A percentile compares a stretch with the other conserved stretches of the same genome.
Conservation (phyloP, 1,140 invertebrate genomes). For the Pseudoatta argentina region DNA sequence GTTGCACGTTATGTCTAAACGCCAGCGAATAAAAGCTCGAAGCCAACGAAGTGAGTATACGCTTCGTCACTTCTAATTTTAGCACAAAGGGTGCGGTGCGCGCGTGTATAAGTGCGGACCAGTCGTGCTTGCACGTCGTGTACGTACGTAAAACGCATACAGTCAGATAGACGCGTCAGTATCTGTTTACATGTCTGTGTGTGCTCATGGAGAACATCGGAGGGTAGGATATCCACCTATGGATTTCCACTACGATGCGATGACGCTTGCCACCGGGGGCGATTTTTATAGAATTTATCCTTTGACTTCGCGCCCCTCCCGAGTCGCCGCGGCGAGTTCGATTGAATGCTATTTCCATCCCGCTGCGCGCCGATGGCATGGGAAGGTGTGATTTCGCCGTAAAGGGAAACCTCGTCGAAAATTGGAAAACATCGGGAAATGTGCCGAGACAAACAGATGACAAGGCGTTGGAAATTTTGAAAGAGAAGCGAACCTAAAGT, state of each 20-base stretch:
- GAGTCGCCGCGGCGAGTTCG: constrained; percentile 37
- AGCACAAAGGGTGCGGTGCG: constrained; percentile 81
- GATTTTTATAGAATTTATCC: constrained; percentile 64
- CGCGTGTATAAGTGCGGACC: constrained; percentile 37
- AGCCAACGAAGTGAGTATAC: constrained; percentile 80
- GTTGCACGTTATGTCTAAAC: constrained; percentile 75
- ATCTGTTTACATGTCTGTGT: constrained; percentile 6
- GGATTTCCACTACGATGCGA: constrained; percentile 64
- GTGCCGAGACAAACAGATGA: constrained; percentile 16
- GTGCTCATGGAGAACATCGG: constrained; percentile 50
- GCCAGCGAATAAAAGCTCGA: constrained; percentile 76
- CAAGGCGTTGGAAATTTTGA: constrained; percentile 24
- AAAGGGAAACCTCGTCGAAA: constrained; percentile 31
- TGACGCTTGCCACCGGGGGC: constrained; percentile 40
- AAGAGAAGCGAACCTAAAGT: neutral
- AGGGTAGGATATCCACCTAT: constrained; percentile 70
- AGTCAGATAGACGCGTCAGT: constrained; percentile 17
- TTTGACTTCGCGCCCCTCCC: constrained; percentile 49
- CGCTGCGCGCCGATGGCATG: constrained; percentile 35
- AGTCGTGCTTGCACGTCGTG: constrained; percentile 20
- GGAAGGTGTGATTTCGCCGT: constrained; percentile 29
- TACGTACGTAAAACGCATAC: neutral
- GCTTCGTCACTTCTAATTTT: constrained; percentile 83
- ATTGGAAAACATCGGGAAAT: constrained; percentile 62
- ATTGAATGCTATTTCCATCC: constrained; percentile 69